These are phyloP conservation scores for Pundamilia nyererei DNA, from an alignment of 2,113 vertebrate species.

Conservation along the genomic window DNA sequence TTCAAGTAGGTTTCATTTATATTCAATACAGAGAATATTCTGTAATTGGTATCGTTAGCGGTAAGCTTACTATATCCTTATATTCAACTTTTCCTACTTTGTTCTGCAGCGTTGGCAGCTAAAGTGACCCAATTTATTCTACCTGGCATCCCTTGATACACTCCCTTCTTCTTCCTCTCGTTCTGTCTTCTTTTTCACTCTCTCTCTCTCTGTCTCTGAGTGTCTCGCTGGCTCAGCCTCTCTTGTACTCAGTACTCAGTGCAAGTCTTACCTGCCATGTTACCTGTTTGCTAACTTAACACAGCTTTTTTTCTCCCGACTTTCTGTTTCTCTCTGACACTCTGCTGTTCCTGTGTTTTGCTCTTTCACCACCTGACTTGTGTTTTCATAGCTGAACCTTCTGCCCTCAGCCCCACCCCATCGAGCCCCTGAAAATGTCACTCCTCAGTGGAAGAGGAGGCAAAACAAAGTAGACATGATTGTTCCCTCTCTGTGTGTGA, in stretches of 20 bases:
- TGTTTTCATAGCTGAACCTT: slow-evolving; percentile 17
- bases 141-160: neutral
- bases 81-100: neutral
- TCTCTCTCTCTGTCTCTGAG: neutral
- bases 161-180: neutral
- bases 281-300: neutral
- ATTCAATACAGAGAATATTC: neutral
- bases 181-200: neutral
- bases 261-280: neutral
- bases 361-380: neutral
- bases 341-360: neutral
- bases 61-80: neutral
- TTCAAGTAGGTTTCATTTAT: neutral
- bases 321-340: neutral
- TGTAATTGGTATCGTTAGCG: neutral
- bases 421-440: slow-evolving; percentile 34
- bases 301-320: neutral
- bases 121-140: neutral
- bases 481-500: slow-evolving; percentile 15
- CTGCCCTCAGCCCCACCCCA: neutral
- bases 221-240: neutral
- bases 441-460: neutral
- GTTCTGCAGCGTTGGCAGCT: neutral
- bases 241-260: neutral
- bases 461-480: slow-evolving; percentile 24